Conservation (phyloP, 2,113 vertebrate genomes). For the Suncus etruscus region DNA sequence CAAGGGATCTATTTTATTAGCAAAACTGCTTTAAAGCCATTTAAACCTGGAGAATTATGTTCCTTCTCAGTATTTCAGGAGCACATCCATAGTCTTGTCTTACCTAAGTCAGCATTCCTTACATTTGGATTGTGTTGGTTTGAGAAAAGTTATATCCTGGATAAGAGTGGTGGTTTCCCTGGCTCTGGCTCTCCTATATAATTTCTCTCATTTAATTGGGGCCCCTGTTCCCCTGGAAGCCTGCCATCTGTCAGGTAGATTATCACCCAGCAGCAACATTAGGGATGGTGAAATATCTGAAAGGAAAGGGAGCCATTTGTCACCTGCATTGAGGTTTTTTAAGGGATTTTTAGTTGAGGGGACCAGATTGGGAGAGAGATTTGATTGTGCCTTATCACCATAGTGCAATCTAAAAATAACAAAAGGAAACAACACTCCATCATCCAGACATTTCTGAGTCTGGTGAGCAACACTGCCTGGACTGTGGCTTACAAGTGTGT, state of each 20-base stretch:
- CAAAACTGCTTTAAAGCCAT: neutral
- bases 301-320: constrained; percentile 66
- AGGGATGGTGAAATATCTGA: constrained; percentile 41
- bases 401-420: neutral
- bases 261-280: constrained; percentile 41
- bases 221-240: constrained; percentile 48
- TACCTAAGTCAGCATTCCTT: neutral
- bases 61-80: constrained; percentile 25
- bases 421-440: constrained; percentile 65
- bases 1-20: constrained; percentile 30
- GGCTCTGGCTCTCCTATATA: constrained; percentile 31
- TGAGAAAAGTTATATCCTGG: neutral
- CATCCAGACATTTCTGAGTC: constrained; percentile 27
- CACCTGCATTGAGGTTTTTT: constrained; percentile 66
- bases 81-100: neutral
- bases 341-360: constrained; percentile 64
- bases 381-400: constrained; percentile 57
- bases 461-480: neutral
- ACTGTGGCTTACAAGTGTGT: neutral
- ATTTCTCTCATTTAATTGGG: constrained; percentile 71
- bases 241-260: constrained; percentile 66
- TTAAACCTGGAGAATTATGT: constrained; percentile 10
- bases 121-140: constrained; percentile 24
- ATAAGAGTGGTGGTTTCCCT: neutral
- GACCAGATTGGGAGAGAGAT: constrained; percentile 44